Percentiles rank a stretch among this genome's conserved stretches.
These are phyloP conservation scores for Stegodyphus dumicola DNA, from an alignment of 1,140 invertebrate genomes.

Conservation along the genomic window DNA sequence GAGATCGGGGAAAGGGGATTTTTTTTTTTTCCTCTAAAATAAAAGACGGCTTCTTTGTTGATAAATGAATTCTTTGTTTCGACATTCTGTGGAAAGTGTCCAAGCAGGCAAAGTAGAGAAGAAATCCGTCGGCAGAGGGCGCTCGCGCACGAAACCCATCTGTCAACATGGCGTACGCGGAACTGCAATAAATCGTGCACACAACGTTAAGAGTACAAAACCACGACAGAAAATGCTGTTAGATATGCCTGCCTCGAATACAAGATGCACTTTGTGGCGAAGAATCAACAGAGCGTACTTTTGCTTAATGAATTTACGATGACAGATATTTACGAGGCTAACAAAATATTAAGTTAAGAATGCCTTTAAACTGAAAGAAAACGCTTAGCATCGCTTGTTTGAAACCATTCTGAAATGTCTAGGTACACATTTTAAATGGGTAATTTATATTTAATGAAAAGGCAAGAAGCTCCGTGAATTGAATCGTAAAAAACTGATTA, in stretches of 20 bases:
- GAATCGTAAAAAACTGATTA: no score
- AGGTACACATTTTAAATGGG: no score
- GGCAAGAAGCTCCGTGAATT: no score
- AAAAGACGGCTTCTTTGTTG: constrained; percentile 5
- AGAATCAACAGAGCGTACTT: not conserved
- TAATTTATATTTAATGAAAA: no score
- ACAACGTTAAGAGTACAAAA: constrained; percentile 48
- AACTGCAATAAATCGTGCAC: constrained; percentile 56
- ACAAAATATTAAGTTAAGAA: constrained; percentile 18
- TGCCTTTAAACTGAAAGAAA: not conserved
- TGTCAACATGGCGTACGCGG: constrained; percentile 56
- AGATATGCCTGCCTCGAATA: constrained; percentile 57
- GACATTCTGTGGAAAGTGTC: constrained; percentile 54
- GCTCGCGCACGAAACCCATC: constrained; percentile 36
- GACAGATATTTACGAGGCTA: constrained; percentile 32
- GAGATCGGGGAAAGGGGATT: not conserved
- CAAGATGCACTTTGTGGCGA: constrained; percentile 33
- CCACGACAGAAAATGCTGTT: constrained; percentile 50
- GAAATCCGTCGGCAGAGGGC: constrained; percentile 42
- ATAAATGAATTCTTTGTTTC: constrained; percentile 58
- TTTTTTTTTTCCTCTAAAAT: not conserved
- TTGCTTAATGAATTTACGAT: constrained; percentile 51
- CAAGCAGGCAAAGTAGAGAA: constrained; percentile 53
- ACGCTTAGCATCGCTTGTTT: not conserved
- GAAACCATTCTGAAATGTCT: not conserved